Conservation (phyloP, 2,113 vertebrate species). For the Pycnonotus jocosus region DNA sequence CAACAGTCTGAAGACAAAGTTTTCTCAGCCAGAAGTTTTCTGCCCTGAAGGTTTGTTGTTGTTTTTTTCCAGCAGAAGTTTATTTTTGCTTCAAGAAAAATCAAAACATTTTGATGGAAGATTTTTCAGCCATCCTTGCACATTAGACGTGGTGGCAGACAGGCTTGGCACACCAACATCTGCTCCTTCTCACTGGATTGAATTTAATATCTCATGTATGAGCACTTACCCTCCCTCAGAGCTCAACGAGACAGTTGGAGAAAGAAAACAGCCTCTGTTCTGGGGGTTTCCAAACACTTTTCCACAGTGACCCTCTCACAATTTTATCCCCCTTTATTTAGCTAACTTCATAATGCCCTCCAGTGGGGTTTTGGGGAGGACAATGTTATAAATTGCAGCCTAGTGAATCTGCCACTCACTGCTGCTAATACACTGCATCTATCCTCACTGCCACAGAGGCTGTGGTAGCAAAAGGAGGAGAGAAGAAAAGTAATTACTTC, state of each 20-base stretch:
- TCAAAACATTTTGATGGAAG: conserved; percentile 24
- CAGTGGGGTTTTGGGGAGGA: not conserved
- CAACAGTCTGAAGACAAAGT: conserved; percentile 20
- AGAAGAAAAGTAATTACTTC: conserved; percentile 36
- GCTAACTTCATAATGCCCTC: not conserved
- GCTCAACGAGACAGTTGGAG: not conserved
- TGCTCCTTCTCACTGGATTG: conserved; percentile 6
- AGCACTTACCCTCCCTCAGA: not conserved
- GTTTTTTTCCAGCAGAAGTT: not conserved
- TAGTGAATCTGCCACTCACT: conserved; percentile 8
- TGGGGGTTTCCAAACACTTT: not conserved
- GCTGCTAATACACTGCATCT: not conserved
- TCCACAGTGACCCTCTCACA: not conserved
- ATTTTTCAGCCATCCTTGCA: conserved; percentile 18
- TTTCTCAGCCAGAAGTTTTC: conserved; percentile 27
- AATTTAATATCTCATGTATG: not conserved
- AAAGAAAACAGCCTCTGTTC: not conserved
- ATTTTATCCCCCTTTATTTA: not conserved
- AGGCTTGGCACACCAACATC: conserved; percentile 7
- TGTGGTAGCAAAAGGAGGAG: not conserved
- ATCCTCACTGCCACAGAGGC: not conserved
- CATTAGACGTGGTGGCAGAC: not conserved
- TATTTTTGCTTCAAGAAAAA: not conserved
- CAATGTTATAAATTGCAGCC: not conserved
- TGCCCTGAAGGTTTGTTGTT: not conserved